phyloP scores from a whole-genome alignment of 1,140 invertebrate genomes.

The Atopsyche davidsoni region DNA sequence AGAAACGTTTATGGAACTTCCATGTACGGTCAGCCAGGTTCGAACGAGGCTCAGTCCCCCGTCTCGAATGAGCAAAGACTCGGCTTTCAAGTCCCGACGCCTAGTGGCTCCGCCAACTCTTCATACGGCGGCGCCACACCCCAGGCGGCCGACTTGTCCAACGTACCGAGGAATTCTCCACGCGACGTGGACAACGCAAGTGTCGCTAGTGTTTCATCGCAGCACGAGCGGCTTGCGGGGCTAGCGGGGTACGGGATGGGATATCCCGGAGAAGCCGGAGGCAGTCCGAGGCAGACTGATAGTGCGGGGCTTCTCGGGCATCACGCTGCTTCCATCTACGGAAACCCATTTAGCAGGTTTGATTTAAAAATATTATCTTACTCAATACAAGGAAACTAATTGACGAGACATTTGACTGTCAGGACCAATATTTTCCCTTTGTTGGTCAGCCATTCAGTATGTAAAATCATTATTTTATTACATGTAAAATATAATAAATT shows the following conservation, averaged over 20 bases:
- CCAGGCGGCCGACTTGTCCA: conserved; percentile 24
- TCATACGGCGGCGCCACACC: conserved; percentile 26
- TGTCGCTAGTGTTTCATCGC: conserved; percentile 25
- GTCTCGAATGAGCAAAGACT: conserved; percentile 27
- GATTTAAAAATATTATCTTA: conserved; percentile 1
- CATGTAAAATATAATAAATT: too few relatives aligned
- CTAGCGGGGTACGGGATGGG: conserved; percentile 7
- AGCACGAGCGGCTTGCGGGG: conserved; percentile 22
- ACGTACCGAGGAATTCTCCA: conserved; percentile 22
- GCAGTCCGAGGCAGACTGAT: conserved; percentile 35
- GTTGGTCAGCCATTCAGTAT: too few relatives aligned
- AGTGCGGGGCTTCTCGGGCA: conserved; percentile 31
- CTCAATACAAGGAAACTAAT: too few relatives aligned
- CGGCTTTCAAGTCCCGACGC: conserved; percentile 30
- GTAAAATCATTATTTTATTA: too few relatives aligned
- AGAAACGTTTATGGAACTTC: conserved; percentile 30
- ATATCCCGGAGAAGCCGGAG: conserved; percentile 25
- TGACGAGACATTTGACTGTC: too few relatives aligned
- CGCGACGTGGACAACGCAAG: conserved; percentile 26
- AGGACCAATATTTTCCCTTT: too few relatives aligned
- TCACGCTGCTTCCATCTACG: conserved; percentile 40
- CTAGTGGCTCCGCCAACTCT: conserved; percentile 27
- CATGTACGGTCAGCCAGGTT: conserved; percentile 33
- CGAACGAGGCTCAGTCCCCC: conserved; percentile 28
- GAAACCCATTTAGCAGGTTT: conserved; percentile 44